Evolutionary conservation across 2,113 vertebrate species (phyloP).

Genomic region (Forbesichthys agassizii): DNA sequence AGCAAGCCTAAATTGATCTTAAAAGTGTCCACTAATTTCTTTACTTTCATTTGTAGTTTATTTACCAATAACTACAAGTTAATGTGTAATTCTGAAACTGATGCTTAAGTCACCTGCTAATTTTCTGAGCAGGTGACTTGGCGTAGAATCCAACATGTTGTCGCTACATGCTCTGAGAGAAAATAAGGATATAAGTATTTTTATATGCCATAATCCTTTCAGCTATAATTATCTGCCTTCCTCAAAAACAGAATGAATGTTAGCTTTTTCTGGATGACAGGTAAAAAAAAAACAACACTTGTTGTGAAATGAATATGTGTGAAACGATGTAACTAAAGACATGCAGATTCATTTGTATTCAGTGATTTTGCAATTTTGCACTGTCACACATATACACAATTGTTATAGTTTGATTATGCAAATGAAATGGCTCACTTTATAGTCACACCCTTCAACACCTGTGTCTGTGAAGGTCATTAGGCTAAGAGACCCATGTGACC

Average conservation of each 20-base stretch:
- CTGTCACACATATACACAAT: background rate
- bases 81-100: too few species aligned
- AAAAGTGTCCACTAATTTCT: too few species aligned
- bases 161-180: conserved; percentile 28
- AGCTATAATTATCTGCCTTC: background rate
- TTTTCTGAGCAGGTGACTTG: conserved; percentile 40
- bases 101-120: background rate
- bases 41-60: too few species aligned
- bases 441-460: background rate
- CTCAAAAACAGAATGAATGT: background rate
- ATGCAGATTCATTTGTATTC: too few species aligned
- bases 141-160: conserved; percentile 36
- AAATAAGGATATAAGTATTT: conserved; percentile 15
- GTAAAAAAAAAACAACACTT: too few species aligned
- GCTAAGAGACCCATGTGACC: conserved; percentile 46
- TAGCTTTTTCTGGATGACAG: too few species aligned
- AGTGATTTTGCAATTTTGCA: too few species aligned
- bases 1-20: too few species aligned
- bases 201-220: conserved; percentile 1
- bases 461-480: conserved; percentile 54
- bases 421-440: conserved; percentile 7
- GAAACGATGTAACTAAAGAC: too few species aligned
- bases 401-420: background rate
- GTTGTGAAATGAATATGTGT: too few species aligned
- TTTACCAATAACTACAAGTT: too few species aligned